Base-by-base conservation (phyloP, 2,797 vertebrate genomes). In the Helostoma temminkii region DNA sequence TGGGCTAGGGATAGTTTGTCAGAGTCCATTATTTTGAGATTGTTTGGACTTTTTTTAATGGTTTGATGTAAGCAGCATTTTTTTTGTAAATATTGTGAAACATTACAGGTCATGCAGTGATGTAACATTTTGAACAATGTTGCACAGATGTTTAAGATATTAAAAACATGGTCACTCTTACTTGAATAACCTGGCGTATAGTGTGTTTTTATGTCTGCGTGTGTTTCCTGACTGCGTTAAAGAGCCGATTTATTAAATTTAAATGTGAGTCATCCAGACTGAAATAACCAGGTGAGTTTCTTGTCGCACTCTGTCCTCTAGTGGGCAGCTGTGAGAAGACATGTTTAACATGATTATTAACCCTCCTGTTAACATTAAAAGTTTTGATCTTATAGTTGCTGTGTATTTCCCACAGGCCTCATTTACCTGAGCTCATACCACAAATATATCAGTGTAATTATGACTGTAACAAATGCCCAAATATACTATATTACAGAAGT, bases 31-130 rank as follows among this genome's bases (percentile, higher is more conserved):
- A 77, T 91, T 92, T 92, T 92, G 78, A 90, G 85, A 91, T 90
- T 90, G 86, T 92, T 87, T 86, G 84, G 84, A 83, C 86, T 88
- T 90, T 89, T 83, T 91, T 90, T 90, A 92, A 88, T 93, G 92
- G 91, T 96, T 96, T 96, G 90, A 73, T 96, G 95, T 96, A 95
- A 95, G 94, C 95, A 92, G 86, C 90, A 94, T 96, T 93, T 92
- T n/a, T 93, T 88, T 93, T 98, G 96, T 97, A 96, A 97, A 97
- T 98, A 96, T 95, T 95, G 95, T 97, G 95, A 96, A 88, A 95
- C 95, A 92, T 96, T 96, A 95, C 95, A 98, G 96, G 95, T 96
- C 95, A 95, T 96, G 93, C 95, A 93, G 96, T 96, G 95, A 94
- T 96, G 95, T 95, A 95, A 98, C 96, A 97, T 96, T 97, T 86